A percentile compares a stretch with the other conserved stretches of the same genome.
Conservation (phyloP, 23 tunicate species). For the Diplosoma virens region DNA sequence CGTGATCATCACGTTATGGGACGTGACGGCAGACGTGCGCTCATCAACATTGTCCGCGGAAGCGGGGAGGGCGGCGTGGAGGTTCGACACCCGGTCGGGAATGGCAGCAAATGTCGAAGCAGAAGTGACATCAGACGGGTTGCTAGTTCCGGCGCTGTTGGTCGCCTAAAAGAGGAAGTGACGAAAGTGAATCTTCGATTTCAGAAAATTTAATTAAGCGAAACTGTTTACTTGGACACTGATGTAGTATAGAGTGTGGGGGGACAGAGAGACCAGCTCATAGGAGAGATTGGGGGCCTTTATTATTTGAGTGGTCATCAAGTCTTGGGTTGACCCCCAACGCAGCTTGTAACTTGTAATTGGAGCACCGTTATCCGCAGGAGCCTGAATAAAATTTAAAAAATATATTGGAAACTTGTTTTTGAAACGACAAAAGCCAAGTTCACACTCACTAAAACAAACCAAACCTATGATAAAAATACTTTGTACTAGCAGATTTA, state of each 20-base stretch:
- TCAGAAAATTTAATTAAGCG: background rate
- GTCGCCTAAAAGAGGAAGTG: conserved; percentile 25
- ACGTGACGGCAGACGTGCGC: background rate
- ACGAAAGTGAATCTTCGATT: background rate
- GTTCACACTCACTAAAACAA: too few relatives aligned
- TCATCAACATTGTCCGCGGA: background rate
- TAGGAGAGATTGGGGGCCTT: conserved; percentile 11
- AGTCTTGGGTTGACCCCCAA: conserved; percentile 37
- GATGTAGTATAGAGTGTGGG: conserved; percentile 46
- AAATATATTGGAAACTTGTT: too few relatives aligned
- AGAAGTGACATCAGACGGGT: conserved; percentile 56
- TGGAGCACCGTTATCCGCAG: conserved; percentile 56
- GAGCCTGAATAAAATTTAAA: too few relatives aligned
- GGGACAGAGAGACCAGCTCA: conserved; percentile 35
- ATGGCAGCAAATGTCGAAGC: conserved; percentile 52
- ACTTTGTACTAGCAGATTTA: too few relatives aligned
- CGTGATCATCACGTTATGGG: conserved; percentile 11
- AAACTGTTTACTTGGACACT: conserved; percentile 37
- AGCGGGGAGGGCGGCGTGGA: conserved; percentile 11
- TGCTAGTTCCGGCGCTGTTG: conserved; percentile 44
- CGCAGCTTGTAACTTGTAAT: conserved; percentile 36
- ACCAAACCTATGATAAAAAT: too few relatives aligned
- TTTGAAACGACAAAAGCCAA: too few relatives aligned
- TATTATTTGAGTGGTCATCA: conserved; percentile 7
- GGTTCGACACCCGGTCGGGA: conserved; percentile 50